Evolutionary conservation across 2,797 vertebrate genomes (phyloP).

Genomic region (Enteromius fasciolatus): DNA sequence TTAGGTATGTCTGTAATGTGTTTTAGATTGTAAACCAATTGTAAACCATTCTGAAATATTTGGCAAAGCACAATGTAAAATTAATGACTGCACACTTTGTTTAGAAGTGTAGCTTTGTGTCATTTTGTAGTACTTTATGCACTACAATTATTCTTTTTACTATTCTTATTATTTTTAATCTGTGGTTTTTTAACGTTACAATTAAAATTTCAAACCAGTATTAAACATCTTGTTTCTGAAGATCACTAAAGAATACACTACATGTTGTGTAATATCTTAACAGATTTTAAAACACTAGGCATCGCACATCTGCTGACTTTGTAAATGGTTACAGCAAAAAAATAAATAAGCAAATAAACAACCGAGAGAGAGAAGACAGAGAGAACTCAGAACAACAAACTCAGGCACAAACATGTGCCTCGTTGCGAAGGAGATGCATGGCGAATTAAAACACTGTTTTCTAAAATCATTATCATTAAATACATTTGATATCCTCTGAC

Average conservation of each 20-base stretch:
- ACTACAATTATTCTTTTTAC: background rate
- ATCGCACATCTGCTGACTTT: background rate
- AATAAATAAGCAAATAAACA: background rate
- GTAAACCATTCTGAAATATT: background rate
- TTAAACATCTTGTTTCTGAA: background rate
- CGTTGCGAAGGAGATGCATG: background rate
- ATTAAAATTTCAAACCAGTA: background rate
- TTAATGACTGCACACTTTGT: background rate
- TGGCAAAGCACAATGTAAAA: background rate
- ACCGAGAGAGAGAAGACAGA: background rate
- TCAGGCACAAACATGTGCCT: background rate
- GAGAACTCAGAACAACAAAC: background rate
- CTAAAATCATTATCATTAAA: background rate
- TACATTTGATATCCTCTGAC: background rate
- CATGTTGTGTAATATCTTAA: background rate
- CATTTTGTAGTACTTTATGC: background rate
- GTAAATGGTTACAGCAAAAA: background rate
- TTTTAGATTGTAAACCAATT: background rate
- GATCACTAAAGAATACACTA: background rate
- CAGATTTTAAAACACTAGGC: background rate
- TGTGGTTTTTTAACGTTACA: background rate
- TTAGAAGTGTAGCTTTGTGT: background rate
- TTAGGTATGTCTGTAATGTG: background rate
- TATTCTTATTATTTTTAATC: background rate
- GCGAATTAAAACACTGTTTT: background rate